Conservation (phyloP, 92 coral and sea anemone species). For the Phymanthus crucifer region DNA sequence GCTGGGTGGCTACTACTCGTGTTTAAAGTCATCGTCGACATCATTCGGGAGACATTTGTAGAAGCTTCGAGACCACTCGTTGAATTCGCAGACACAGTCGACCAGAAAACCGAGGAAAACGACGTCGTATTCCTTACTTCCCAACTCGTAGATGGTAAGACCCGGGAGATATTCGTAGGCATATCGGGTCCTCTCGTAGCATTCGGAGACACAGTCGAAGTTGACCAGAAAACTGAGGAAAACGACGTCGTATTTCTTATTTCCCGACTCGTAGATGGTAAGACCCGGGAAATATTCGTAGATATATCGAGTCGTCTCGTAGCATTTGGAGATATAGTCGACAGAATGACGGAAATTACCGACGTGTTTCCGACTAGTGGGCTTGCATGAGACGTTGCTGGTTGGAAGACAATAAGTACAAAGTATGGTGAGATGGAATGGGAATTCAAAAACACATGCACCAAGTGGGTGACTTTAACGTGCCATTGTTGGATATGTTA, state of each 20-base stretch:
- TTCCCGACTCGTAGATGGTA: too few species aligned
- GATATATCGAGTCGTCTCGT: background rate
- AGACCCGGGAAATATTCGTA: background rate
- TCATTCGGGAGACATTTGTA: background rate
- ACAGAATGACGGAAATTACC: conserved; percentile 7
- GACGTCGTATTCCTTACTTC: background rate
- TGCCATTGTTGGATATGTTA: background rate
- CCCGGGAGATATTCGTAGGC: background rate
- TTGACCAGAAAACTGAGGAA: conserved; percentile 8
- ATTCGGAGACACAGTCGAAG: conserved; percentile 22
- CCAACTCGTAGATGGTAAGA: background rate
- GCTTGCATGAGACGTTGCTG: conserved; percentile 49
- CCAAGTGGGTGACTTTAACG: background rate
- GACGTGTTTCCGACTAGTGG: conserved; percentile 27
- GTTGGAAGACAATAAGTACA: conserved; percentile 33
- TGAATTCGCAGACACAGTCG: conserved; percentile 17
- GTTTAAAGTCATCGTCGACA: background rate
- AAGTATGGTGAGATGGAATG: background rate
- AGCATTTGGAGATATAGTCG: conserved; percentile 10
- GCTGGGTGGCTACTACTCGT: background rate
- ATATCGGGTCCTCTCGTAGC: conserved; percentile 9
- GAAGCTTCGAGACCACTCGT: conserved; percentile 12
- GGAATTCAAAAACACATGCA: background rate
- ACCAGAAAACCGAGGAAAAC: conserved; percentile 6
- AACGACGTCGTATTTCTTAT: conserved; percentile 9